phyloP scores from a whole-genome alignment of 1,140 invertebrate genomes.

The Pentalonia nigronervosa region DNA sequence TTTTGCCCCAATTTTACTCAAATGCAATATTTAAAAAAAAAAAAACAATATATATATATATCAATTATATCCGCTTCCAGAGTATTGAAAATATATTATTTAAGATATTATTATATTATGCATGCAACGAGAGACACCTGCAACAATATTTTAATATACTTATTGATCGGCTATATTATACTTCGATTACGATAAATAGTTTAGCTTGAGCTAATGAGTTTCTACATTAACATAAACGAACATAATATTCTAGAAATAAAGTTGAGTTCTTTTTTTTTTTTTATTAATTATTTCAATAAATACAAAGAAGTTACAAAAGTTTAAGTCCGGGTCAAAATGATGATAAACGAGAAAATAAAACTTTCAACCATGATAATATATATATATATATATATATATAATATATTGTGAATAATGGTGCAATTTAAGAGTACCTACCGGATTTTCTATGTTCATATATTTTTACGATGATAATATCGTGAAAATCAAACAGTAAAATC shows the following conservation, averaged over 20 bases:
- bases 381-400: no score
- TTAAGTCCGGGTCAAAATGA: background rate
- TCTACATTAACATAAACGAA: background rate
- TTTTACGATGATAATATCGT: background rate
- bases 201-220: background rate
- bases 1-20: no score
- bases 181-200: background rate
- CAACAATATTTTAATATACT: background rate
- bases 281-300: background rate
- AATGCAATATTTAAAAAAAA: background rate
- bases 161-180: background rate
- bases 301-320: background rate
- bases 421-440: background rate
- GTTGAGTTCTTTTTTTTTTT: background rate
- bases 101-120: background rate
- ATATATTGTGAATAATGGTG: background rate
- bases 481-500: background rate
- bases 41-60: no score
- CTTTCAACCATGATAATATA: no score
- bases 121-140: background rate
- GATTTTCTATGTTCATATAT: background rate
- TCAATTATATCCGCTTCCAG: background rate
- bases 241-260: background rate
- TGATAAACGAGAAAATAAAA: background rate
- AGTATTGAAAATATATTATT: background rate